Base-by-base conservation (phyloP, 2,113 vertebrate species). In the Leptodactylus fuscus region DNA sequence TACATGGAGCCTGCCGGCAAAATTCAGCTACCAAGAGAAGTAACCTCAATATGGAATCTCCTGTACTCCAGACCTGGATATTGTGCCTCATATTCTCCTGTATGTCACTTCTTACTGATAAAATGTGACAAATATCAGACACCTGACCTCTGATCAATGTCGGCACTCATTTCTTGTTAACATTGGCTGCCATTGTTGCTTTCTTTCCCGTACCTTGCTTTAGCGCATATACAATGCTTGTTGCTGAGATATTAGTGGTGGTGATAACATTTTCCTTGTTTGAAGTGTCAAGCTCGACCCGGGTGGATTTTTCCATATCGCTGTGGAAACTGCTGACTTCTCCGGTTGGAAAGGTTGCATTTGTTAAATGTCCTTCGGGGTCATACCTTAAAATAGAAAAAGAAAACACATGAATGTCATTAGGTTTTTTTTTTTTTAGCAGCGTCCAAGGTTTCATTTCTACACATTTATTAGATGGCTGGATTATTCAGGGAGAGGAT, bases 261-360 rank as follows among this genome's bases (percentile, higher is more conserved):
- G 96, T 97, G 89, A 97, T 90, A 81, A 98, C 95, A 87, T 97
- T 98, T 92, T 98, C 96, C 0, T 90, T 94, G 91, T 95, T 97
- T 24, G 97, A 97, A 49, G 95, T 95, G 78, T 97, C 95, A 7
- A 97, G 92, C 83, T 97, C 96, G 29, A 99, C 97, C 87, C 92
- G 93, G 0, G 95, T 95, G 88, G 97, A 94, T 87, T 97, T 97
- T 93, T 98, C 97, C 83, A 95, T 92, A 87, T 97, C 95, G 3
- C 96, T 96, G 62, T 96, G 96, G 92, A 97, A 98, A 89, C 95
- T 97, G 87, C 93, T 97, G 88, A 99, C 97, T 81, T 98, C 97
- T 20, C 97, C 97, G 0, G 97, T 99, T 0, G 97, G 97, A 88
- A 97, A 95, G 32, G 97, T 99, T 51, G 95, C 95, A 22, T 98